Conservation (phyloP, 2,888 invertebrate genomes). For the Tenodera sinensis region DNA sequence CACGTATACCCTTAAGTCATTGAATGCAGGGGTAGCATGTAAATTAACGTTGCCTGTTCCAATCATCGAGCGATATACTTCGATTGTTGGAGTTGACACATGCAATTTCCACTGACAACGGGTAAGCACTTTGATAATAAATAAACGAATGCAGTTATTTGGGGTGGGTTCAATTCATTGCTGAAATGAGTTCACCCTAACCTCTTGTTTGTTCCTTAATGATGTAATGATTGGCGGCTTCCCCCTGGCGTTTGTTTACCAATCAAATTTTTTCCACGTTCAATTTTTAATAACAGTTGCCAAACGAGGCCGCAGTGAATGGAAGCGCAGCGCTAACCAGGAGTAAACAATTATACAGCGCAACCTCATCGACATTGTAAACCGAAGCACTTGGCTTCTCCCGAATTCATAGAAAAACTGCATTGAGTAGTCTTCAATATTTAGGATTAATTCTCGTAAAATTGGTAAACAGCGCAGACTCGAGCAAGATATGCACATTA, state of each 20-base stretch:
- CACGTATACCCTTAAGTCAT: neutral
- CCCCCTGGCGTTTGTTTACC: no score
- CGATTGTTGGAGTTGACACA: neutral
- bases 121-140: neutral
- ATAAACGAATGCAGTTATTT: neutral
- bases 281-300: neutral
- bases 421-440: neutral
- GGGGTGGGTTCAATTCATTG: neutral
- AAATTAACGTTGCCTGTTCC: neutral
- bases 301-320: no score
- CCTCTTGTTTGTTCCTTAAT: neutral
- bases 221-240: neutral
- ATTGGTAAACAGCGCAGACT: neutral
- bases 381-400: neutral
- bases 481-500: no score
- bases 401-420: neutral
- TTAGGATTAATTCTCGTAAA: neutral
- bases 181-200: neutral
- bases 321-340: neutral
- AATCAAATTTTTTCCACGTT: neutral
- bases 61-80: neutral
- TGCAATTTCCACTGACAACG: neutral
- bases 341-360: neutral
- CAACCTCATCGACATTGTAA: neutral
- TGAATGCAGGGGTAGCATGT: neutral